Evolutionary conservation across 2,888 invertebrate species (phyloP), one percentile per base, ranked within the genome.

Genomic region (Volucella inflata): DNA sequence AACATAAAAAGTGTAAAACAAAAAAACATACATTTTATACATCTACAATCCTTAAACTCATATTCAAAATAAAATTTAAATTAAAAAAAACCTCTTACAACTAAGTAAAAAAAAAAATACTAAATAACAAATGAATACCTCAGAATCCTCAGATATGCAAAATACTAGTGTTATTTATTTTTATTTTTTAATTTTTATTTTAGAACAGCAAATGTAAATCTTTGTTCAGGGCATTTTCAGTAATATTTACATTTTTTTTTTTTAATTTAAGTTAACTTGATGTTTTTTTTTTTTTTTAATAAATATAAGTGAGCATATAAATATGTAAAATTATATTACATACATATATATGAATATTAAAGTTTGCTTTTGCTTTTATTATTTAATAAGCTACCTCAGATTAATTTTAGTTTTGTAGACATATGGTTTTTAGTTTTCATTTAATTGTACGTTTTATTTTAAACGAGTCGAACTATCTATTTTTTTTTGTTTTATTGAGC

Each of bases 401-500:
- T 77, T 76, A 67, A 74, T 53, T 64, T 85, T 59, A 81, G 60
- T 75, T 59, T 36, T 64, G 30, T 30, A 30, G 30, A 46, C 42
- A 21, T 67, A 17, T 65, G 67, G 51, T 36, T 60, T 48, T 60
- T 53, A 51, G 51, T 75, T 80, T 67, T 50, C 62, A 64, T 83
- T 72, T 62, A 75, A 17, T 75, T 75, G 17, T 85, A 85, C 70
- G 68, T 10, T 76, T 84, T 84, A 55, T 67, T 80, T 76, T 78
- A 68, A 67, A 71, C n/a, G 57, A 60, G 42, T 84, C 67, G 59
- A 81, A 68, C 38, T 57, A 71, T 36, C 53, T 30, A 30, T 30
- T 30, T 30, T 30, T 85, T 85, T 85, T 85, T 85, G 85, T 85
- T 85, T 85, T 85, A 64, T 85, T 85, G 85, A 85, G 76, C 85